phyloP scores from a whole-genome alignment of 37 sponge, comb jelly and placozoan genomes.

The Aplysina aerophoba region DNA sequence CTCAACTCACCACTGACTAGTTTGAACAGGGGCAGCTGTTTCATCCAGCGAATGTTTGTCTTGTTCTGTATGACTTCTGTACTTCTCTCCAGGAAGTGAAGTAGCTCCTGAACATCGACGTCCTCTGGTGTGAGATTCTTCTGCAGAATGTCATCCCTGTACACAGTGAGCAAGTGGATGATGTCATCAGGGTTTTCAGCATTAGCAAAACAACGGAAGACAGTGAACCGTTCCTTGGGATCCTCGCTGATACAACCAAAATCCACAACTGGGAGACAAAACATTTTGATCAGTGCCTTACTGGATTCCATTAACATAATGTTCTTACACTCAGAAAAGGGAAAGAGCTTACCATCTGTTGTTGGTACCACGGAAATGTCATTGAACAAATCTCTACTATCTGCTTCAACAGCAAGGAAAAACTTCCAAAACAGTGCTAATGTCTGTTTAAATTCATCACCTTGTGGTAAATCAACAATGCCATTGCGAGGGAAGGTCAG shows the following conservation, averaged over 20 bases:
- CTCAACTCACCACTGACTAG: slow-evolving; percentile 2
- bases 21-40: slow-evolving; percentile 16
- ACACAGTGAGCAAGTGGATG: not conserved
- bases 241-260: slow-evolving; percentile 10
- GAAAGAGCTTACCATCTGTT: slow-evolving; percentile 6
- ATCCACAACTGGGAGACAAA: slow-evolving; percentile 4
- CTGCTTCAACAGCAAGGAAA: not conserved
- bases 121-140: not conserved
- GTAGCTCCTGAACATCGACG: not conserved
- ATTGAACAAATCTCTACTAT: not conserved
- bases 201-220: not conserved
- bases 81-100: not conserved
- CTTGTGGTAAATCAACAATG: not conserved
- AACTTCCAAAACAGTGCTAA: slow-evolving; percentile 15
- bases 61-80: not conserved
- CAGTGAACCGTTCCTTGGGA: too few relatives aligned
- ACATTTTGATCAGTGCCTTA: not conserved
- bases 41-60: not conserved
- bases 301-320: not conserved
- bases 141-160: not conserved
- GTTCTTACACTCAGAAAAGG: not conserved
- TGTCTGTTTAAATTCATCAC: not conserved
- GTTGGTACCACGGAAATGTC: slow-evolving; percentile 2
- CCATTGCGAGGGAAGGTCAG: slow-evolving; percentile 13
- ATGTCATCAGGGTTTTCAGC: slow-evolving; percentile 1